These are phyloP conservation scores for Eumeta japonica DNA, from an alignment of 1,140 invertebrate species.

Conservation along the genomic window DNA sequence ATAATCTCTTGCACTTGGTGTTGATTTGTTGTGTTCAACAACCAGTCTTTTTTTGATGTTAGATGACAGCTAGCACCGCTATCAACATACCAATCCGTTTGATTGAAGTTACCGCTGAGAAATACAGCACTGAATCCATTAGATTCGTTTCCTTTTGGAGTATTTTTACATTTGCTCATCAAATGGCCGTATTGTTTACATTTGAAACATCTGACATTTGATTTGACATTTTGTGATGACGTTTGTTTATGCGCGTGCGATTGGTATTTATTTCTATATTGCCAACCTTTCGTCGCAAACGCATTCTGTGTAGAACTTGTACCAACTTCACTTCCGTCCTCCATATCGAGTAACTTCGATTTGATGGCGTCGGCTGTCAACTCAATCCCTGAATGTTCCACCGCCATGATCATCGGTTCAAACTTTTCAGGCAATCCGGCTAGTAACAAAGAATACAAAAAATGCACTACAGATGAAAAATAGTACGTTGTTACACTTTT, in stretches of 20 bases:
- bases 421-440: conserved; percentile 12
- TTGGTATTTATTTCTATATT: too few species aligned
- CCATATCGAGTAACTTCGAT: conserved; percentile 16
- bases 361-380: conserved; percentile 14
- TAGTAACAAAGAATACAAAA: conserved; percentile 13
- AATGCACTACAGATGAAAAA: too few species aligned
- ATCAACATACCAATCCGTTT: too few species aligned
- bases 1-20: too few species aligned
- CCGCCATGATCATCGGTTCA: conserved; percentile 13
- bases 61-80: too few species aligned
- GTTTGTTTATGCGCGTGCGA: background rate
- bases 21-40: too few species aligned
- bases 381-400: conserved; percentile 11
- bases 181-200: conserved; percentile 11
- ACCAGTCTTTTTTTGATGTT: too few species aligned
- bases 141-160: background rate
- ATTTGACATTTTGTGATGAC: background rate
- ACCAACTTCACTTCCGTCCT: conserved; percentile 8
- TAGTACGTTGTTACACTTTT: too few species aligned
- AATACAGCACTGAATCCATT: too few species aligned
- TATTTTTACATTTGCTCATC: conserved; percentile 8
- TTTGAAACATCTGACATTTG: conserved; percentile 9
- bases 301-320: conserved; percentile 3
- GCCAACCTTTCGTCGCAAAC: too few species aligned
- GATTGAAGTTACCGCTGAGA: too few species aligned